These are phyloP conservation scores for Scaptomyza hsui DNA, from an alignment of 1,140 invertebrate species.

Conservation along the genomic window DNA sequence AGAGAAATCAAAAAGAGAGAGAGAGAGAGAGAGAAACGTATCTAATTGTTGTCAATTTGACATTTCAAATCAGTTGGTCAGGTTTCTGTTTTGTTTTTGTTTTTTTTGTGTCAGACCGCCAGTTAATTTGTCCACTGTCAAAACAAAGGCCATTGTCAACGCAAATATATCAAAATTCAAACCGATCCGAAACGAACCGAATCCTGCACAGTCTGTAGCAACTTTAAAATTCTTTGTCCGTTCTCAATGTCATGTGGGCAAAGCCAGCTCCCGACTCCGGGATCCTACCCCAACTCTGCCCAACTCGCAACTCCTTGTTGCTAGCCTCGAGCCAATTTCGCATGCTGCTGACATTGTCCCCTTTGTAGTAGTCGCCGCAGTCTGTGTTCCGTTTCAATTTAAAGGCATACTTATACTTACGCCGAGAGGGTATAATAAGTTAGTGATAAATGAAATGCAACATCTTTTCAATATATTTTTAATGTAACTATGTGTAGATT, in stretches of 20 bases:
- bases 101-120: not conserved
- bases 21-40: conserved; percentile 23
- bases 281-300: not conserved
- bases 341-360: conserved; percentile 42
- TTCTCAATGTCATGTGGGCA: conserved; percentile 52
- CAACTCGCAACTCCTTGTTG: conserved; percentile 6
- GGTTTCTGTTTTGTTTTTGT: conserved; percentile 36
- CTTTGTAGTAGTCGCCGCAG: not conserved
- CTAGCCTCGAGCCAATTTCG: conserved; percentile 9
- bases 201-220: not conserved
- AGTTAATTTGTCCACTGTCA: conserved; percentile 35
- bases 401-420: not conserved
- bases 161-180: conserved; percentile 3
- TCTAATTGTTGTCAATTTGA: conserved; percentile 73
- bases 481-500: too few species aligned
- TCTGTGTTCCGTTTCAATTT: conserved; percentile 47
- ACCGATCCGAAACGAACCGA: not conserved
- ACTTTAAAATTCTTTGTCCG: conserved; percentile 22
- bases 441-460: too few species aligned
- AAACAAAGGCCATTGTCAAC: conserved; percentile 14
- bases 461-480: not conserved
- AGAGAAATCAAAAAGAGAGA: not conserved
- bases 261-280: not conserved
- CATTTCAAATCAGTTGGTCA: conserved; percentile 53
- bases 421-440: not conserved